Conservation (phyloP, 2,888 invertebrate species). For the Allolobophora icterica region DNA sequence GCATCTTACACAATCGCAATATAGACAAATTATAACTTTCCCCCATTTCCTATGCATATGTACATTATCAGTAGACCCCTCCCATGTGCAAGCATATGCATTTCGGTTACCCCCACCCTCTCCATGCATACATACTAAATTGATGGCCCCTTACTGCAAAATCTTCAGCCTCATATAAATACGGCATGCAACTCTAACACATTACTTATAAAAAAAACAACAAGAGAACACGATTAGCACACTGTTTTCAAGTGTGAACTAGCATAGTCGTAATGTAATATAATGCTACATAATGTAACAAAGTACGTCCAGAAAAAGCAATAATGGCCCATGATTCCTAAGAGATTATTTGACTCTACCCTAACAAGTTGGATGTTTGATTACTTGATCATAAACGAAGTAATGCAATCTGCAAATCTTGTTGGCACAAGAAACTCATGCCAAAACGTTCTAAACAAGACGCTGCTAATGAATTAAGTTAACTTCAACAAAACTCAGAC, state of each 20-base stretch:
- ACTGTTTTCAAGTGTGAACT: constrained; percentile 17
- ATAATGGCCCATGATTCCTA: not conserved
- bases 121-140: too few relatives aligned
- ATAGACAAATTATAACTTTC: too few relatives aligned
- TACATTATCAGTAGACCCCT: too few relatives aligned
- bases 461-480: not conserved
- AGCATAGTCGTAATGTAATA: not conserved
- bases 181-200: not conserved
- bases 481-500: not conserved
- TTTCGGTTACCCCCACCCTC: too few relatives aligned
- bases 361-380: not conserved
- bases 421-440: not conserved
- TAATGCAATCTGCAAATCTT: not conserved
- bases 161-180: not conserved
- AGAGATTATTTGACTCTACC: not conserved
- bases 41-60: too few relatives aligned
- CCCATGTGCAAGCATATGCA: too few relatives aligned
- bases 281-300: not conserved
- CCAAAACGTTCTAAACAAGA: not conserved
- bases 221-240: not conserved
- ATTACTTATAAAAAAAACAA: not conserved
- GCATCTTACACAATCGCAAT: too few relatives aligned
- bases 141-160: too few relatives aligned
- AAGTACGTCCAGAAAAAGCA: not conserved
- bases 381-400: not conserved